Percentiles rank a stretch among this genome's conserved stretches.
Conservation (phyloP, 1,140 invertebrate species). For the Cyclina sinensis region DNA sequence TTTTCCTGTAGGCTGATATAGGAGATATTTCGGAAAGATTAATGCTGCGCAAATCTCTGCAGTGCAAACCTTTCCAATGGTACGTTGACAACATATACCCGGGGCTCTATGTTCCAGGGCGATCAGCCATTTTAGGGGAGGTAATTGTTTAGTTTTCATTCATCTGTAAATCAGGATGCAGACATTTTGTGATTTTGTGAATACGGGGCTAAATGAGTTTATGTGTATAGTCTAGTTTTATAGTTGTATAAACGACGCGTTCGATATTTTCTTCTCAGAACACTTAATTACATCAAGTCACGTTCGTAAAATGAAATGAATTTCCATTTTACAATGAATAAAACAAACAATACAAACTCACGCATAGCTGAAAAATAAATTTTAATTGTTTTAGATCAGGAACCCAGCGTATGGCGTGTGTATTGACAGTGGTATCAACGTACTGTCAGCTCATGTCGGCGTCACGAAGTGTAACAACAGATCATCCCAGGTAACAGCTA, state of each 20-base stretch:
- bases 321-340: no score
- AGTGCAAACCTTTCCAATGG: constrained; percentile 93
- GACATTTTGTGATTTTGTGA: no score
- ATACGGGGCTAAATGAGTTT: no score
- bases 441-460: neutral
- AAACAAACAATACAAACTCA: no score
- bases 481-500: constrained; percentile 35
- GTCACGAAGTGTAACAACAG: neutral
- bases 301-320: no score
- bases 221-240: no score
- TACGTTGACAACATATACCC: constrained; percentile 99
- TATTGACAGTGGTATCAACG: constrained; percentile 39
- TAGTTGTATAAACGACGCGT: no score
- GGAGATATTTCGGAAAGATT: constrained; percentile 96
- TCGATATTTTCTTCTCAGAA: no score
- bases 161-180: no score
- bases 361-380: no score
- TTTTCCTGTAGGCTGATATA: constrained; percentile 91
- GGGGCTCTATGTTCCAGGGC: constrained; percentile 91
- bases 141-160: constrained; percentile 75
- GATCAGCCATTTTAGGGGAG: constrained; percentile 88
- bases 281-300: no score
- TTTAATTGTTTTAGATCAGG: constrained; percentile 1
- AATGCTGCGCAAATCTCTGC: constrained; percentile 91
- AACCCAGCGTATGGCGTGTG: constrained; percentile 3